Evolutionary conservation across 1,140 invertebrate genomes (phyloP).

Genomic region (Calephelis virginiensis): DNA sequence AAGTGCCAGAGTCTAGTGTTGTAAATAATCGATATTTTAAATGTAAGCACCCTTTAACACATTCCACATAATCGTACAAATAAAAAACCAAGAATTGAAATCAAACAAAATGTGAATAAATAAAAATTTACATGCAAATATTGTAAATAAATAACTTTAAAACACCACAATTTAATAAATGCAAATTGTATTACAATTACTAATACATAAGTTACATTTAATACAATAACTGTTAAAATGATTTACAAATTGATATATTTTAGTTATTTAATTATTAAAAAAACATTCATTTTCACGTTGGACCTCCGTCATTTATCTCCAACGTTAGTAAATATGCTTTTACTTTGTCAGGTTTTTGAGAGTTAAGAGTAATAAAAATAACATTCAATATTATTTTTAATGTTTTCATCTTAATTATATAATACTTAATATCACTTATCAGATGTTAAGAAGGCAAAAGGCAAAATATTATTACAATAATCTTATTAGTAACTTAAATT

Average conservation of each 20-base stretch:
- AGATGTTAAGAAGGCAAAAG: too few relatives aligned
- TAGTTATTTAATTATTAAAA: neutral
- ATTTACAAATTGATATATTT: constrained; percentile 5
- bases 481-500: too few relatives aligned
- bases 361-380: too few relatives aligned
- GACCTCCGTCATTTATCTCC: neutral
- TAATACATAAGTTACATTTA: constrained; percentile 27
- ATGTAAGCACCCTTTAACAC: neutral
- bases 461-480: too few relatives aligned
- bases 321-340: too few relatives aligned
- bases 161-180: constrained; percentile 55
- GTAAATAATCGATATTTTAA: too few relatives aligned
- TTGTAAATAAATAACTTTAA: constrained; percentile 36
- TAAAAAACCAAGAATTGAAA: constrained; percentile 37
- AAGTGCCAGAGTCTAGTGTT: too few relatives aligned
- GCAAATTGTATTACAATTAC: constrained; percentile 41
- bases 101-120: constrained; percentile 47
- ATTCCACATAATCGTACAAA: constrained; percentile 36
- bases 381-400: neutral
- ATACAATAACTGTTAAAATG: constrained; percentile 22
- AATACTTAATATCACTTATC: too few relatives aligned
- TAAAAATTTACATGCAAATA: constrained; percentile 34
- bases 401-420: neutral
- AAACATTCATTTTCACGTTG: neutral
- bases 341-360: too few relatives aligned